Evolutionary conservation across 2,113 vertebrate genomes (phyloP), one percentile per base, ranked within the genome.

Genomic region (Hypocryptadius cinnamomeus): DNA sequence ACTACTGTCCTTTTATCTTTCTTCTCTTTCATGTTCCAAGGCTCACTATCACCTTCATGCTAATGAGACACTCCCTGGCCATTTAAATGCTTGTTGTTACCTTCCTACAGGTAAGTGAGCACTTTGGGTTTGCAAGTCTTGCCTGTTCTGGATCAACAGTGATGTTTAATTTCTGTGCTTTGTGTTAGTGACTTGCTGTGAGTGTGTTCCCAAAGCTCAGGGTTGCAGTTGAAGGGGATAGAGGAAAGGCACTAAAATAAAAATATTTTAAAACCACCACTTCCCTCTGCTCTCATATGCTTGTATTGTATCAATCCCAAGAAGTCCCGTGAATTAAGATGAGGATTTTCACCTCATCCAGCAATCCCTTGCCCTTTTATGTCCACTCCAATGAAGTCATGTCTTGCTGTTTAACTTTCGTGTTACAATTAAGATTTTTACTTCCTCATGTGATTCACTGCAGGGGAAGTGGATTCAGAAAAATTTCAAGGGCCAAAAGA

Each of bases 381-480:
- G 24, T 96, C 42, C 69, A 77, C 83, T 90, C 85, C 85, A 88
- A 94, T 94, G 95, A 96, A 97, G 96, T 96, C 79, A 92, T 82
- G 91, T 92, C 94, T 96, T 93, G 92, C 91, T 93, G 92, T 94
- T 97, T 94, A 92, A 93, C 90, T 97, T 97, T 87, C 89, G 61
- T 84, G 90, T 84, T 88, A 40, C 88, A 95, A 80, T 97, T 95
- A 95, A 94, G 96, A 88, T 91, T 97, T 97, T 96, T 87, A 72
- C 93, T 98, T 97, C 91, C 97, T 90, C 66, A 40, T 33, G 35
- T 89, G 93, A 94, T 97, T 97, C 97, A 79, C 95, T 84, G 87
- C 78, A 90, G 85, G 82, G 88, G 95, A 95, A 93, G 80, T 66
- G 81, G 90, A 90, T 73, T 93, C 66, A 73, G 93, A 84, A 95